Evolutionary conservation across 2,797 vertebrate genomes (phyloP), one percentile per base, ranked within the genome.

Genomic region (Morus bassanus): DNA sequence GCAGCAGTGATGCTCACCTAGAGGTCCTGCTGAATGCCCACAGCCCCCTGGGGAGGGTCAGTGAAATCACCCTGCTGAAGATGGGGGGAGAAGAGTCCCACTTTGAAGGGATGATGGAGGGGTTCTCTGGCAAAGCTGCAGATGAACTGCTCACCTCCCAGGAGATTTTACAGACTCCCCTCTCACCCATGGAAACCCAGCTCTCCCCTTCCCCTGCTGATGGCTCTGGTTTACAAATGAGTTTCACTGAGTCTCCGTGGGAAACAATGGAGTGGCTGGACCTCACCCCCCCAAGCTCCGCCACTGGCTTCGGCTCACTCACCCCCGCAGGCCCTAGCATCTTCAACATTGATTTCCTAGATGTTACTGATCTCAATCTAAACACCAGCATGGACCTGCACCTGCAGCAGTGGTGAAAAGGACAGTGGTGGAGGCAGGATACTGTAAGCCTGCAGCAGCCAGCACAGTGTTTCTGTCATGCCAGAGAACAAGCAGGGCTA

Each of bases 231-330:
- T 98, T 99, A 75, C 99, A 98, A 88, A 98, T 99, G 98, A 98
- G 98, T 56, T 99, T 99, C 97, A 98, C 99, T 0, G 99, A 99
- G 96, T 99, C 99, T 22, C 99, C 99, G 0, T 99, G 99, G 99
- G 99, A 99, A 95, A 99, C 99, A 0, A 99, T 99, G 99, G 99
- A 99, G 96, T 99, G 99, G 99, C 96, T 99, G 97, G 99, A 99
- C 96, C 98, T 99, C 93, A 99, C 99, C 1, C 99, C 99, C 0
- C 99, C 99, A 13, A 99, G 98, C 91, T 99, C 99, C 0, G 98
- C 99, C 67, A 97, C 98, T 0, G 98, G 98, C 51, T 99, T 99
- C 83, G 98, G 98, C 50, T 98, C 98, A 0, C 98, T 99, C 28
- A 96, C 98, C 22, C 97, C 99, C 9, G 97, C 96, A 0, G 98